Evolutionary conservation across 2,797 vertebrate genomes (phyloP), one percentile per base, ranked within the genome.

Genomic region (Phaenicophaeus curvirostris): DNA sequence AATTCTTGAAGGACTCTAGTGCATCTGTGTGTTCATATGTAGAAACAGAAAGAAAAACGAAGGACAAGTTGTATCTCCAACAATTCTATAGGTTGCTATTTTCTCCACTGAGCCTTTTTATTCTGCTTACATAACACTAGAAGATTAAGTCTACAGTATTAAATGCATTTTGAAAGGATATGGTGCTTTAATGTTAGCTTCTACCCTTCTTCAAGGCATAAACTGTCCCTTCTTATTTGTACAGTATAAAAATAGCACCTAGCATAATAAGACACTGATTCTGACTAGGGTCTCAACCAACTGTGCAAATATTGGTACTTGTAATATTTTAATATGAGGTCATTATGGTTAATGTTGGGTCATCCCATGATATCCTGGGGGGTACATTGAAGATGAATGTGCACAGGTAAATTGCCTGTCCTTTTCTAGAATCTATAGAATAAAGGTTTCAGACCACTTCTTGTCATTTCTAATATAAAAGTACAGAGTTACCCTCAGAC

Each of bases 301-400:
- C 89, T 91, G 77, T 81, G 76, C 94, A 96, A 95, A 96, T 93
- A 95, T 95, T 95, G 76, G 90, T 73, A 88, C 77, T 91, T 90
- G 92, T 82, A 93, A 88, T 84, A 90, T 76, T 94, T 65, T 90
- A 95, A 96, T 51, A 86, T 66, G 44, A 81, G 91, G 85, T 85
- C 77, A 79, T 95, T 69, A 88, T 35, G 39, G 89, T 46, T 88
- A 88, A 69, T 80, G 87, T 42, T 33, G 35, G 85, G 81, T 89
- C 85, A 83, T 37, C 33, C 71, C 46, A 37, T 66, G 62, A 84
- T 80, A 61, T 59, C 59, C 62, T 76, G 71, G 28, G 59, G 67
- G 25, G 33, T 37, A 53, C 13, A 82, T 71, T 65, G 79, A 74
- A 94, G 76, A 79, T 19, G 8, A 83, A 90, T 53, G 42, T 17